Percentiles rank a stretch among this genome's conserved stretches.
Evolutionary conservation across 2,888 invertebrate genomes (phyloP).

Genomic region (Caenorhabditis panamensis): DNA sequence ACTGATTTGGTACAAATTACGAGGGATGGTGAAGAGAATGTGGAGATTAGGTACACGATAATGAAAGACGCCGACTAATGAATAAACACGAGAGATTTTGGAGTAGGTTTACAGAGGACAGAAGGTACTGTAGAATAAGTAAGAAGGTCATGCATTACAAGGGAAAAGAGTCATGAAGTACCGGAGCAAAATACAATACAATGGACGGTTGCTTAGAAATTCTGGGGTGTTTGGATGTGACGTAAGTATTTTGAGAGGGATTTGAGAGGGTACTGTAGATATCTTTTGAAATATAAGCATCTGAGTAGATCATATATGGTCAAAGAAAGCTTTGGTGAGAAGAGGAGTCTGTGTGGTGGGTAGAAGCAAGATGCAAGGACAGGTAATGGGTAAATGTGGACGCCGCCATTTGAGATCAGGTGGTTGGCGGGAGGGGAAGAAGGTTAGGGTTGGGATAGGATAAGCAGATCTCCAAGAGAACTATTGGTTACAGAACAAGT

Average conservation of each 20-base stretch:
- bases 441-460: not conserved
- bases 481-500: not conserved
- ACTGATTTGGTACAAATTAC: slow-evolving; percentile 24
- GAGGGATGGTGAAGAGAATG: slow-evolving; percentile 12
- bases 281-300: slow-evolving; percentile 41
- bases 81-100: slow-evolving; percentile 56
- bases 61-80: slow-evolving; percentile 65
- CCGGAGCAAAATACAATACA: slow-evolving; percentile 53
- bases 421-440: slow-evolving; percentile 41
- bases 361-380: slow-evolving; percentile 38
- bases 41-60: slow-evolving; percentile 62
- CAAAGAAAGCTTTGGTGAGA: slow-evolving; percentile 61
- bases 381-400: slow-evolving; percentile 14
- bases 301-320: slow-evolving; percentile 51
- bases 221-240: slow-evolving; percentile 21
- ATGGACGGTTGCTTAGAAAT: slow-evolving; percentile 5
- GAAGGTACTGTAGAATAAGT: slow-evolving; percentile 17
- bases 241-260: slow-evolving; percentile 25
- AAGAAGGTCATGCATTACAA: slow-evolving; percentile 40
- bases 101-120: not conserved
- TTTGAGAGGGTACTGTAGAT: slow-evolving; percentile 8
- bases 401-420: slow-evolving; percentile 60
- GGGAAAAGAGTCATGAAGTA: slow-evolving; percentile 53
- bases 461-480: slow-evolving; percentile 18
- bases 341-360: slow-evolving; percentile 19